Evolutionary conservation across 2,113 vertebrate species (phyloP).

Genomic region (Nyctereutes procyonoides): DNA sequence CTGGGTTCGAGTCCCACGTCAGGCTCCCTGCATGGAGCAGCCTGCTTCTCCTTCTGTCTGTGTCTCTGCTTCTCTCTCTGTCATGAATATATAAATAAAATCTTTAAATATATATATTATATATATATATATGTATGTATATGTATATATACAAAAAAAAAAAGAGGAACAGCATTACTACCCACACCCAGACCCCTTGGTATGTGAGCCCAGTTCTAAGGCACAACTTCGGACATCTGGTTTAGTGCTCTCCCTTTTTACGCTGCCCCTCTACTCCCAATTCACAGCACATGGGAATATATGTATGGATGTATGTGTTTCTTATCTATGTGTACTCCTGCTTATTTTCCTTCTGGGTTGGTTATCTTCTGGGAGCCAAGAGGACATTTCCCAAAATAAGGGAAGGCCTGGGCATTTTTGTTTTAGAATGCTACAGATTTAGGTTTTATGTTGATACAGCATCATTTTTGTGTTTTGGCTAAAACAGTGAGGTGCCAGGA

Average conservation of each 20-base stretch:
- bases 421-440: neutral
- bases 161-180: neutral
- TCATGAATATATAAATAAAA: too few species aligned
- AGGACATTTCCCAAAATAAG: neutral
- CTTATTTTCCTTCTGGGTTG: neutral
- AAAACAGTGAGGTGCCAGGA: neutral
- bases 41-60: too few species aligned
- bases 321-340: neutral
- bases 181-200: too few species aligned
- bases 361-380: neutral
- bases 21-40: too few species aligned
- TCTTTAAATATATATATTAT: too few species aligned
- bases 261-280: accelerated
- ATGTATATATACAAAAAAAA: too few species aligned
- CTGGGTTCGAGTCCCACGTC: too few species aligned
- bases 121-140: too few species aligned
- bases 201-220: neutral
- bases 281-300: accelerated
- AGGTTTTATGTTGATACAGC: neutral
- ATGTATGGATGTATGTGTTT: neutral
- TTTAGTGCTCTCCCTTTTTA: neutral
- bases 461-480: conserved; percentile 18
- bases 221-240: neutral
- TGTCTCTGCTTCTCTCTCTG: too few species aligned
- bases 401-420: neutral